Conservation (phyloP, 92 coral and sea anemone genomes). For the Pocillopora grandis region DNA sequence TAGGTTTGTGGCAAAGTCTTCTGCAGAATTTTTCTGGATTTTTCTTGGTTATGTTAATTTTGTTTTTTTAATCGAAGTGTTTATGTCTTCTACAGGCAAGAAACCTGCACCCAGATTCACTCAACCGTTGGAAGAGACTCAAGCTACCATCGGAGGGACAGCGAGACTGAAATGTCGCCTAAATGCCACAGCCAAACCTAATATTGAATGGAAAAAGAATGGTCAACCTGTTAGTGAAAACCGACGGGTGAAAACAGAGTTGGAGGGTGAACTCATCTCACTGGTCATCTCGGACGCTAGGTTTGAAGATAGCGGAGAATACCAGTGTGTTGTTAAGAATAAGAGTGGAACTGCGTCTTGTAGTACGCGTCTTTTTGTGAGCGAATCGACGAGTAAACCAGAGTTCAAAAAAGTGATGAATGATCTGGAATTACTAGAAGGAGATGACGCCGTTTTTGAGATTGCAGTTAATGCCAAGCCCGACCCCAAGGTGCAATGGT, state of each 20-base stretch:
- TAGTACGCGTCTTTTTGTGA: conserved; percentile 75
- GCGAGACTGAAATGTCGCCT: conserved; percentile 77
- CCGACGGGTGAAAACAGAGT: conserved; percentile 70
- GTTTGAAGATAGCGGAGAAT: conserved; percentile 79
- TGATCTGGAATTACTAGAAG: conserved; percentile 73
- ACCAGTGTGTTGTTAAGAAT: conserved; percentile 86
- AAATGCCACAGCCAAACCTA: conserved; percentile 74
- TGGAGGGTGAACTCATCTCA: conserved; percentile 64
- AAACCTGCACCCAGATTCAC: conserved; percentile 82
- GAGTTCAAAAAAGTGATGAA: conserved; percentile 70
- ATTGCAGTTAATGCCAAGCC: conserved; percentile 82
- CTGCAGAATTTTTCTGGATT: not conserved
- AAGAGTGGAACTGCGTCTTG: conserved; percentile 80
- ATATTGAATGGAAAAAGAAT: conserved; percentile 82
- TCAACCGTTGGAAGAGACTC: conserved; percentile 78
- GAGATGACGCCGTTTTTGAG: conserved; percentile 76
- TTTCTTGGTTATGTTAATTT: not conserved
- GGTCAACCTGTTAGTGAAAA: conserved; percentile 76
- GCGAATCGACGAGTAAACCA: conserved; percentile 69
- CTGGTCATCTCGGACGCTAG: conserved; percentile 72
- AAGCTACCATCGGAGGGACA: conserved; percentile 73
- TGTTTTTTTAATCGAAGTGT: too few species aligned
- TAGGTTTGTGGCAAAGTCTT: too few species aligned
- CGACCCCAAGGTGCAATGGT: conserved; percentile 79
- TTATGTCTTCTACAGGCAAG: conserved; percentile 37